Percentiles rank a stretch among this genome's conserved stretches.
Evolutionary conservation across 64 coral and sea anemone genomes (phyloP).

Genomic region (Porites australiensis): DNA sequence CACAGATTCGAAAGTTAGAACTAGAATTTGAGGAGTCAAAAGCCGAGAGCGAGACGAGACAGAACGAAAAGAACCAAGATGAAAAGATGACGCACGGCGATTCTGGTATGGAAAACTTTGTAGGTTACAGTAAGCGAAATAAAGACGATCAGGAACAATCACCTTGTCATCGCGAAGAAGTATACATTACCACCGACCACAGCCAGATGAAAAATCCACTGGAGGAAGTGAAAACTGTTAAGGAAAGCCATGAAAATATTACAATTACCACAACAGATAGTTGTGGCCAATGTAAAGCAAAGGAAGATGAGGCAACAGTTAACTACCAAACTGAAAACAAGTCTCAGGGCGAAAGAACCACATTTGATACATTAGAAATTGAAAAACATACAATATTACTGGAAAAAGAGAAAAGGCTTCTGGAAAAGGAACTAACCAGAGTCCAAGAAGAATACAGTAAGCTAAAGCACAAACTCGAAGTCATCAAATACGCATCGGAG

Average conservation of each 20-base stretch:
- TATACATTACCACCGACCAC: constrained; percentile 1
- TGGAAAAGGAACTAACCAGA: constrained; percentile 44
- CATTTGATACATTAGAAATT: constrained; percentile 22
- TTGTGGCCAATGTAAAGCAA: background rate
- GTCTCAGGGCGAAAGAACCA: background rate
- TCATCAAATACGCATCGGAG: constrained; percentile 36
- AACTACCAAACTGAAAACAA: background rate
- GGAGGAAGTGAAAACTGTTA: background rate
- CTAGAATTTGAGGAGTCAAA: background rate
- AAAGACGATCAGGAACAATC: background rate
- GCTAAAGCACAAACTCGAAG: constrained; percentile 51
- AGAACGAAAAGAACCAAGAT: background rate
- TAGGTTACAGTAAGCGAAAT: background rate
- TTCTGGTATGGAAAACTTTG: background rate
- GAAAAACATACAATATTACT: constrained; percentile 34
- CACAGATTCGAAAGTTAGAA: background rate
- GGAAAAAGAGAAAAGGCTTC: constrained; percentile 12
- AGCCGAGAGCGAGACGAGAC: background rate
- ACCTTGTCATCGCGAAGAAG: background rate
- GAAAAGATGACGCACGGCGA: background rate
- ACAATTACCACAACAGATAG: background rate
- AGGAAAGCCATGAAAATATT: constrained; percentile 12
- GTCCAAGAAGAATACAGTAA: constrained; percentile 39
- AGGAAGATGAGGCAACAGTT: background rate
- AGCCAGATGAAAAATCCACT: constrained; percentile 9